A percentile compares a stretch with the other conserved stretches of the same genome.
Evolutionary conservation across 2,888 invertebrate genomes (phyloP).

Genomic region (Geotrupes spiniger): DNA sequence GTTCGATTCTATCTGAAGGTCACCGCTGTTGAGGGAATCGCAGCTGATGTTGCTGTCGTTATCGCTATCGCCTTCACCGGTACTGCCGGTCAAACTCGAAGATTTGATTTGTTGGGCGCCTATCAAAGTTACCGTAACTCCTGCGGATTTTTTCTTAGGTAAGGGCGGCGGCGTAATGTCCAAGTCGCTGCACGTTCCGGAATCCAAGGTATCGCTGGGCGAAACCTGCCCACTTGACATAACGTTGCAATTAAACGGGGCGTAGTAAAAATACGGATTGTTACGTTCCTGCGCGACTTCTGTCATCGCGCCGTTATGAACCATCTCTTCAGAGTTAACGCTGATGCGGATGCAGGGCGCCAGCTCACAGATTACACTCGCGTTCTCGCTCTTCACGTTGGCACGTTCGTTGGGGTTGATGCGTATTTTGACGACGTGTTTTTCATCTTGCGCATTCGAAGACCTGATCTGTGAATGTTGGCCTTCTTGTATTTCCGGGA

Average conservation of each 20-base stretch:
- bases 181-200: slow-evolving; percentile 81
- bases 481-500: slow-evolving; percentile 37
- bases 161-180: slow-evolving; percentile 71
- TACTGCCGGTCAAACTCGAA: slow-evolving; percentile 61
- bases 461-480: slow-evolving; percentile 21
- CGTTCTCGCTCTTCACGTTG: slow-evolving; percentile 24
- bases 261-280: slow-evolving; percentile 58
- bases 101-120: slow-evolving; percentile 53
- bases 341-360: slow-evolving; percentile 61
- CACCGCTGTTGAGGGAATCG: slow-evolving; percentile 75
- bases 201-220: slow-evolving; percentile 78
- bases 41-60: slow-evolving; percentile 74
- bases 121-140: slow-evolving; percentile 58
- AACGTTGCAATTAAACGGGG: slow-evolving; percentile 56
- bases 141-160: slow-evolving; percentile 58
- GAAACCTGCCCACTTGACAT: slow-evolving; percentile 82
- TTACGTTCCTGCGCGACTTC: slow-evolving; percentile 35
- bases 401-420: slow-evolving; percentile 58
- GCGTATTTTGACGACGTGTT: slow-evolving; percentile 68
- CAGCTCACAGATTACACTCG: slow-evolving; percentile 51
- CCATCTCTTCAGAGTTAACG: slow-evolving; percentile 55
- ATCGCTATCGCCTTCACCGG: slow-evolving; percentile 65
- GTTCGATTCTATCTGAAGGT: slow-evolving; percentile 48
- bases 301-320: slow-evolving; percentile 51
- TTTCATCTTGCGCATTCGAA: slow-evolving; percentile 23